phyloP scores from a whole-genome alignment of 2,113 vertebrate genomes.

The Sinocyclocheilus anophthalmus region DNA sequence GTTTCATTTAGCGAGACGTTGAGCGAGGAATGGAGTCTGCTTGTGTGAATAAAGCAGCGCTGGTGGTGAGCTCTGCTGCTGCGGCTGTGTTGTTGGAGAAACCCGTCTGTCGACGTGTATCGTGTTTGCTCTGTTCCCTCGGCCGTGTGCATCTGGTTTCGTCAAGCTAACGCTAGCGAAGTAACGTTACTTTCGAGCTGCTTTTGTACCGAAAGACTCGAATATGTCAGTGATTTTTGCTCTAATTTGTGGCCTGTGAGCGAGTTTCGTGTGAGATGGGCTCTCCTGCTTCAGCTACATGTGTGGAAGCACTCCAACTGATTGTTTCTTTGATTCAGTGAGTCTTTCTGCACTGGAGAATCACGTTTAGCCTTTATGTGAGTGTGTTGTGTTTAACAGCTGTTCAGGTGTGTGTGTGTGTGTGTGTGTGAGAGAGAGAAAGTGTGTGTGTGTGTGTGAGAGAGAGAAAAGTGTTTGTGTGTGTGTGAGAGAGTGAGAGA shows the following conservation, averaged over 20 bases:
- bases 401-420: constrained; percentile 3
- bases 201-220: background rate
- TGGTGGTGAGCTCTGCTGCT: background rate
- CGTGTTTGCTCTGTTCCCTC: background rate
- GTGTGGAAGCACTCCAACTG: background rate
- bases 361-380: background rate
- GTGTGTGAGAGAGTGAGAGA: no score
- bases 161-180: background rate
- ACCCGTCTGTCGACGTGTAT: background rate
- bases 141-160: background rate
- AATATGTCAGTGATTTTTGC: background rate
- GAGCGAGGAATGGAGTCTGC: background rate
- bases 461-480: no score
- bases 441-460: no score
- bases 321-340: background rate
- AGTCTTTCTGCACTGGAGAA: background rate
- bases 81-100: background rate
- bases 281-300: background rate
- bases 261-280: background rate
- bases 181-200: background rate
- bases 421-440: no score
- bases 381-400: background rate
- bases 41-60: background rate
- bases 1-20: constrained; percentile 52
- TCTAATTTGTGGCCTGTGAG: background rate